phyloP scores from a whole-genome alignment of 1,140 invertebrate genomes.

The Leptopilina clavipes region DNA sequence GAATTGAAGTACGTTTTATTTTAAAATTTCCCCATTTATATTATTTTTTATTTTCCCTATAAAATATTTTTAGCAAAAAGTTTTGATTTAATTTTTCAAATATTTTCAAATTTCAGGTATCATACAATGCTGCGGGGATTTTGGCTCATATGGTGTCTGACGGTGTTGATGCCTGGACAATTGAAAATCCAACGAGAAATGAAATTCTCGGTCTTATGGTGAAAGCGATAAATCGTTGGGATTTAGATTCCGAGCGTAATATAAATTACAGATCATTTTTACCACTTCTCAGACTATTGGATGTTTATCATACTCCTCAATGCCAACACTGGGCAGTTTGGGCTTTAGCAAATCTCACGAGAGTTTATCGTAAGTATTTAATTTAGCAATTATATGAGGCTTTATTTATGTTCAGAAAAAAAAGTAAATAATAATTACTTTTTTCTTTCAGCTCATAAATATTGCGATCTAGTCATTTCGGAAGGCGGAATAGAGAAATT shows the following conservation, averaged over 20 bases:
- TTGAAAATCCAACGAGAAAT: constrained; percentile 81
- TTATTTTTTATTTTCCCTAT: too few relatives aligned
- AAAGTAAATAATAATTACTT: constrained; percentile 47
- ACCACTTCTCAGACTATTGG: constrained; percentile 89
- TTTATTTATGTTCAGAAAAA: too few relatives aligned
- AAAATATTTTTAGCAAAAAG: too few relatives aligned
- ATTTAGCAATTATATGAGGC: constrained; percentile 32
- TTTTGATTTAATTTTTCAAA: neutral
- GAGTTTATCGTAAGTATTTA: constrained; percentile 88
- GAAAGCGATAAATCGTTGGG: constrained; percentile 90
- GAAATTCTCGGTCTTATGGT: constrained; percentile 86
- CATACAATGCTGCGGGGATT: constrained; percentile 97
- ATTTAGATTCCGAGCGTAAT: constrained; percentile 89
- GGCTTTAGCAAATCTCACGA: constrained; percentile 96
- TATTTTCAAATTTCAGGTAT: constrained; percentile 78
- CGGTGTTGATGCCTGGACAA: constrained; percentile 88
- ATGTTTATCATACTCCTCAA: constrained; percentile 88
- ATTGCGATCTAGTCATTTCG: constrained; percentile 88
- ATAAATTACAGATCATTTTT: constrained; percentile 98
- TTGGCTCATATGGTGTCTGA: constrained; percentile 96
- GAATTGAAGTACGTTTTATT: constrained; percentile 86
- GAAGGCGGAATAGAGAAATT: constrained; percentile 90
- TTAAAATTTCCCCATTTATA: too few relatives aligned
- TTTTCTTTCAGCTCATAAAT: constrained; percentile 85
- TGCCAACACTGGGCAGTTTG: constrained; percentile 98